Percentiles rank a stretch among this genome's conserved stretches.
phyloP scores from a whole-genome alignment of 1,140 invertebrate genomes.

The Drosophila pandora region DNA sequence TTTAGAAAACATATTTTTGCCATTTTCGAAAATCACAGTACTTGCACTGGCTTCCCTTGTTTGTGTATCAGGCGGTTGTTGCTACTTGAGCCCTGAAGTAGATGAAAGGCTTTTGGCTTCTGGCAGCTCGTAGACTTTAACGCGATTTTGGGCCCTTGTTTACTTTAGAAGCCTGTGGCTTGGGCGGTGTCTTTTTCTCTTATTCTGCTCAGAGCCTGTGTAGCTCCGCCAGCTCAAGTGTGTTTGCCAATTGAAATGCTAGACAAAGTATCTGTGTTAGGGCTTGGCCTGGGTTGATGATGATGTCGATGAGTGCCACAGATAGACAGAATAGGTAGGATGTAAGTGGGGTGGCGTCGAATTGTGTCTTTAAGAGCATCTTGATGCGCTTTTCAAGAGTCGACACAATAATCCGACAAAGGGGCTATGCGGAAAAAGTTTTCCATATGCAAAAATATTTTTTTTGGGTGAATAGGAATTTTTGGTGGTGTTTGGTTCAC shows the following conservation, averaged over 20 bases:
- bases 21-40: slow-evolving; percentile 81
- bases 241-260: slow-evolving; percentile 83
- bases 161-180: slow-evolving; percentile 69
- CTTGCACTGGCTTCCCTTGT: slow-evolving; percentile 41
- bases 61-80: slow-evolving; percentile 66
- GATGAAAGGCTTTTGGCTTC: slow-evolving; percentile 73
- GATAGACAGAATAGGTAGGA: slow-evolving; percentile 27
- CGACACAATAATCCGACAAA: not conserved
- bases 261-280: slow-evolving; percentile 76
- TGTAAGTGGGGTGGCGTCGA: slow-evolving; percentile 10
- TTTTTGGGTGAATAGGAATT: no score
- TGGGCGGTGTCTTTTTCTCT: slow-evolving; percentile 42
- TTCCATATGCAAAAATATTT: no score
- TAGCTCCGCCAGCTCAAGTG: slow-evolving; percentile 61
- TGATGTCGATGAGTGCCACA: slow-evolving; percentile 47
- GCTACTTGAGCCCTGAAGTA: slow-evolving; percentile 75
- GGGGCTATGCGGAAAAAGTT: not conserved
- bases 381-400: slow-evolving; percentile 28
- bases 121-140: slow-evolving; percentile 30
- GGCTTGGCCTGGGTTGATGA: slow-evolving; percentile 25
- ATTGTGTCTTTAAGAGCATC: slow-evolving; percentile 16
- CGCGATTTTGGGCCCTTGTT: slow-evolving; percentile 49
- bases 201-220: slow-evolving; percentile 38
- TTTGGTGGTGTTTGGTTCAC: no score
- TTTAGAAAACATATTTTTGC: slow-evolving; percentile 81